Evolutionary conservation across 92 coral and sea anemone genomes (phyloP), one percentile per base, ranked within the genome.

Genomic region (Actinostola sp.): DNA sequence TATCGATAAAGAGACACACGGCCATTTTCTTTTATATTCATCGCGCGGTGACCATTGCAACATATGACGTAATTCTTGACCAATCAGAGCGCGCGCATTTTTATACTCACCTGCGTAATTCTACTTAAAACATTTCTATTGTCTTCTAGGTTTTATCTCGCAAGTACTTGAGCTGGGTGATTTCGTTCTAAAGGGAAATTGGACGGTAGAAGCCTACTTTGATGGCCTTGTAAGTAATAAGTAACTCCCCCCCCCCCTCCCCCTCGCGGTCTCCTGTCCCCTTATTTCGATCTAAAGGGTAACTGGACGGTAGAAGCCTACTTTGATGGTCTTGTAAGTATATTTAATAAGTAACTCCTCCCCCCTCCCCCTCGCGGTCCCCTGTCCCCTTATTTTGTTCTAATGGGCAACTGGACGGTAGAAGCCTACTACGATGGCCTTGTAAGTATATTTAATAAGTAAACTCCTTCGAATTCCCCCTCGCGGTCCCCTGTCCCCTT

Each of bases 231-330:
- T 94, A 61, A 71, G 85, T 24, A 53, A 29, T 51, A 27, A n/a
- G 0, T 8, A 28, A 36, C 6, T 11, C 42, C n/a, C n/a, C n/a
- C n/a, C n/a, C n/a, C n/a, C n/a, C n/a, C n/a, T n/a, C n/a, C n/a
- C n/a, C n/a, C n/a, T n/a, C n/a, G n/a, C n/a, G n/a, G n/a, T n/a
- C 60, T 21, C 28, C 13, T 53, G 45, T 39, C 14, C n/a, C n/a
- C n/a, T n/a, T n/a, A 84, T 23, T 89, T 80, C 52, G 82, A 68
- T 27, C 50, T 93, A 30, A 73, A 66, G 41, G 98, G 98, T 8
- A 78, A 89, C 76, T 93, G 98, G 98, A 93, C 91, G 2, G 75
- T 93, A 12, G 87, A 80, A 57, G 96, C 98, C 31, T 74, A 85
- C 41, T 87, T 80, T 52, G 98, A 96, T 8, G 89, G 86, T 36